A percentile compares a stretch with the other conserved stretches of the same genome.
Evolutionary conservation across 2,797 vertebrate genomes (phyloP).

Genomic region (Lepus oiostolus): DNA sequence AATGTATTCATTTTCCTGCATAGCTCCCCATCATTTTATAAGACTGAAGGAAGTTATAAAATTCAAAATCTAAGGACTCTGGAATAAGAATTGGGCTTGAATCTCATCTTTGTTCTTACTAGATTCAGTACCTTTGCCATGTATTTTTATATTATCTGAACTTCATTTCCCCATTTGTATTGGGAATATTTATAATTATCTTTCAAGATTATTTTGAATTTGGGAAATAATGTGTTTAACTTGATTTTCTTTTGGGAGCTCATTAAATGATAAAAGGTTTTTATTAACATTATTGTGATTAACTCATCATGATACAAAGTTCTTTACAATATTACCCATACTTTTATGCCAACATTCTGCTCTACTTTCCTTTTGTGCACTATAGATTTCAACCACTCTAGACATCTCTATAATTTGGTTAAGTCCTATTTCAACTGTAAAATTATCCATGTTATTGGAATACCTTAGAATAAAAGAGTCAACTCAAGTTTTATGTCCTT

Average conservation of each 20-base stretch:
- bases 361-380: not conserved
- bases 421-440: not conserved
- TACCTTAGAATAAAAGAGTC: not conserved
- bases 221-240: conserved; percentile 36
- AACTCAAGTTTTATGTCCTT: not conserved
- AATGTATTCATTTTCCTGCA: not conserved
- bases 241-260: conserved; percentile 49
- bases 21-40: not conserved
- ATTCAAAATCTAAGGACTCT: not conserved
- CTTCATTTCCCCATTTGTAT: not conserved
- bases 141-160: not conserved
- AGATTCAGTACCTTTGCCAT: not conserved
- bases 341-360: not conserved
- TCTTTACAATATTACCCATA: not conserved
- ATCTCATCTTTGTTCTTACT: not conserved
- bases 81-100: not conserved
- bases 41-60: not conserved
- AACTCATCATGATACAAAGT: not conserved
- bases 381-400: not conserved
- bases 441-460: not conserved
- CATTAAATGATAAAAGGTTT: conserved; percentile 32
- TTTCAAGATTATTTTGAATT: conserved; percentile 45
- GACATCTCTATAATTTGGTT: not conserved
- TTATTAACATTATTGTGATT: not conserved
- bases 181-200: conserved; percentile 49